A percentile compares a stretch with the other conserved stretches of the same genome.
Evolutionary conservation across 2,797 vertebrate genomes (phyloP).

Genomic region (Fistularia tabacaria): DNA sequence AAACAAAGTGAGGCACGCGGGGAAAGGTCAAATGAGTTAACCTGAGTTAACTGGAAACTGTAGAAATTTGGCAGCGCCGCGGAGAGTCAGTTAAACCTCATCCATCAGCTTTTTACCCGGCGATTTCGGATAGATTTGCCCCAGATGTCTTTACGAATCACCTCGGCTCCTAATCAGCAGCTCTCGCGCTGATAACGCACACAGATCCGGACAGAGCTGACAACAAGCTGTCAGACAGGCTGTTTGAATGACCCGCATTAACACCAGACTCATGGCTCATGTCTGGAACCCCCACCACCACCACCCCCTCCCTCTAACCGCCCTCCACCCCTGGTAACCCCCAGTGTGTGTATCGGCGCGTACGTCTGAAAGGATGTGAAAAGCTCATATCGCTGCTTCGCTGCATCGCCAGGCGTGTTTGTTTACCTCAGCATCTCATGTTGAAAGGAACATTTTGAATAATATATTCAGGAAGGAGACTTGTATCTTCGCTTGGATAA

Average conservation of each 20-base stretch:
- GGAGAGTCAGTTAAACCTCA: conserved; percentile 11
- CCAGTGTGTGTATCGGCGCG: conserved; percentile 2
- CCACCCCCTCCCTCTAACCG: too few species aligned
- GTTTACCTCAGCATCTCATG: too few species aligned
- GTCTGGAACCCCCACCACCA: background rate
- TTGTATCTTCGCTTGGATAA: too few species aligned
- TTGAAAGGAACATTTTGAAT: too few species aligned
- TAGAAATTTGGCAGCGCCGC: conserved; percentile 7
- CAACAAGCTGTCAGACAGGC: conserved; percentile 30
- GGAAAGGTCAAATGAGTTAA: conserved; percentile 33
- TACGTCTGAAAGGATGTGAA: background rate
- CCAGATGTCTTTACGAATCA: conserved; percentile 57
- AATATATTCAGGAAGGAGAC: too few species aligned
- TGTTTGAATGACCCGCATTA: conserved; percentile 34
- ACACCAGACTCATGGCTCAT: conserved; percentile 33
- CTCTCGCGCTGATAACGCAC: conserved; percentile 38
- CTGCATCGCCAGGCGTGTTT: too few species aligned
- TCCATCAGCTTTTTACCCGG: conserved; percentile 10
- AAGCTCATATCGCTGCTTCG: too few species aligned
- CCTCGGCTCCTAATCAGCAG: conserved; percentile 39
- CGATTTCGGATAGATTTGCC: conserved; percentile 32
- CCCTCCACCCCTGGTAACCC: too few species aligned
- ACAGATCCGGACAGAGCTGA: conserved; percentile 43
- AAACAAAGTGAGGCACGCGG: conserved; percentile 14
- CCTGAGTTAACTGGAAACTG: conserved; percentile 11